Evolutionary conservation across 2,888 invertebrate species (phyloP), one percentile per base, ranked within the genome.

Genomic region (Campoplex capitator): DNA sequence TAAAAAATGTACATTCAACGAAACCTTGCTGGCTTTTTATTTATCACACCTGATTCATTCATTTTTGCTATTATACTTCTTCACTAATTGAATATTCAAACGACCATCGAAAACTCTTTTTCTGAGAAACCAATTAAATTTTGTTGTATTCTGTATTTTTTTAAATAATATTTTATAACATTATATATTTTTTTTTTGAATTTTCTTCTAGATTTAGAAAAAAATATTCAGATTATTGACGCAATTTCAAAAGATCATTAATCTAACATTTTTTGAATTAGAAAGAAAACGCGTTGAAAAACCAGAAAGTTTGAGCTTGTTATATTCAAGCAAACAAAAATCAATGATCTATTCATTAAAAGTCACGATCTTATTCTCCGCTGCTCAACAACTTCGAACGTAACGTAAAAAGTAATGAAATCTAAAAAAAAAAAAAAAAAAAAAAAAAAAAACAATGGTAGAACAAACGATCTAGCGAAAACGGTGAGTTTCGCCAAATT

Each of bases 1-100:
- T 83, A 78, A 45, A 83, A 78, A 45, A 83, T 83, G 79, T 76
- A 83, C 68, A 83, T 83, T 83, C 58, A 76, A 75, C 32, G 28
- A 79, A 51, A 58, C 16, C 71, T 65, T 51, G n/a, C n/a, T n/a
- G 38, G 23, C 9, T 16, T 28, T 62, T 62, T 11, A 28, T 51
- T 62, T 32, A 11, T 74, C 51, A 4, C 0, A 28, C 38, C 54
- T 7, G 9, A 6, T 16, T 16, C 11, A 70, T 58, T 42, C 3
- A 35, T 38, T 8, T 58, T 23, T 23, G 23, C 23, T 23, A 23
- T n/a, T 16, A 11, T 3, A 32, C 13, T n/a, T 11, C n/a, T 23
- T 23, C 18, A 51, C 18, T 0, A 51, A 16, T 16, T 4, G 23
- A 51, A 0, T 51, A 2, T 9, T 45, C 42, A 54, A 18, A 16